Evolutionary conservation across 2,113 vertebrate species (phyloP), one percentile per base, ranked within the genome.

Genomic region (Trematomus loennbergii): DNA sequence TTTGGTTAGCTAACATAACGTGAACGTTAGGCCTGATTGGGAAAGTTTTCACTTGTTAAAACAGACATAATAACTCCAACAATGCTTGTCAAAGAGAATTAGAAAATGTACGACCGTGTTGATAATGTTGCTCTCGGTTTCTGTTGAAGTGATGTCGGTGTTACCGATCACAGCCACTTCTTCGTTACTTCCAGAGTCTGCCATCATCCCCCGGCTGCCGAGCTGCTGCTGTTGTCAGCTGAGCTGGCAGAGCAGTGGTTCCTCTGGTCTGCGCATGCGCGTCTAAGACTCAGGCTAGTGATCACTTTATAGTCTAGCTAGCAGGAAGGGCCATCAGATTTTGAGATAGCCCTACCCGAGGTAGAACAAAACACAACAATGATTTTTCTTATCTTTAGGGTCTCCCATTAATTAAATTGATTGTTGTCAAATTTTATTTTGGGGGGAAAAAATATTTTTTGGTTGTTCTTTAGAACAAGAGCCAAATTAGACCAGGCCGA

Each of bases 81-180:
- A 2, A 15, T 15, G 17, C 7, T 22, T 45, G 2, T 2, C 2
- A 5, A 0, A 11, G 8, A 63, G 6, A 63, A 64, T 0, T 48
- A 48, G 1, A 46, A 65, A 64, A 52, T 40, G 9, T 45, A 72
- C 61, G 13, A 94, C 94, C 94, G 93, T 94, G 86, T 94, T 93
- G 57, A 87, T 89, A 0, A 89, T 53, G 90, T 94, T 94, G 89
- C 93, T 93, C 62, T 94, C 91, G 15, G 89, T 80, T 64, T 94
- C 94, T 29, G 85, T 13, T 2, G 93, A 83, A 8, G 89, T 90
- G 53, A 94, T 86, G 60, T 94, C 94, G 55, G 83, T 91, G 86
- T 93, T 94, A 16, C 85, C 87, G 81, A 94, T 92, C 78, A 93
- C 92, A 20, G 94, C 92, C 4, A 87, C 92, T 68, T 90, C 90